Evolutionary conservation across 1,140 invertebrate species (phyloP).

Genomic region (Leptinotarsa texana): DNA sequence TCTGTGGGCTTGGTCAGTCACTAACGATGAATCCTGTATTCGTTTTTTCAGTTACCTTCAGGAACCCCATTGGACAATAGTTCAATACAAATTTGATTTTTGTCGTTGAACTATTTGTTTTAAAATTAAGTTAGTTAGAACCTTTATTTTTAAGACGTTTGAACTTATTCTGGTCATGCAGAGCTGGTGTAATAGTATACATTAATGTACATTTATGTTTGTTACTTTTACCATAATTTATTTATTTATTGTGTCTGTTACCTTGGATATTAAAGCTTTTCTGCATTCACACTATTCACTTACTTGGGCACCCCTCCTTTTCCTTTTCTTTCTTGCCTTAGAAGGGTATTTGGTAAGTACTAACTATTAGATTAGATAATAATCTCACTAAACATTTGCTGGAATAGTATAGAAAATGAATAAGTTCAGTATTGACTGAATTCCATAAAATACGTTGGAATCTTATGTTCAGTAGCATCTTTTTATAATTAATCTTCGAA

Average conservation of each 20-base stretch:
- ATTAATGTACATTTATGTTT: slow-evolving; percentile 30
- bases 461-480: too few relatives aligned
- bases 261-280: slow-evolving; percentile 49
- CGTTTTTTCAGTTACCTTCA: background rate
- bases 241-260: slow-evolving; percentile 51
- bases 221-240: slow-evolving; percentile 31
- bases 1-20: too few relatives aligned
- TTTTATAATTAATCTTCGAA: too few relatives aligned
- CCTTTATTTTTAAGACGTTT: slow-evolving; percentile 11
- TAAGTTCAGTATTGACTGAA: background rate
- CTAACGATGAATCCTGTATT: too few relatives aligned
- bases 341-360: slow-evolving; percentile 26
- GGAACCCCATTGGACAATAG: background rate
- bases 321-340: slow-evolving; percentile 21
- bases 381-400: background rate
- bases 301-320: slow-evolving; percentile 31
- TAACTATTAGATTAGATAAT: slow-evolving; percentile 13
- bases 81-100: too few relatives aligned
- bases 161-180: slow-evolving; percentile 30
- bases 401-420: background rate
- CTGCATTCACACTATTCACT: slow-evolving; percentile 38
- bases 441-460: background rate
- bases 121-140: slow-evolving; percentile 10
- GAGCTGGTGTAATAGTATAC: slow-evolving; percentile 24
- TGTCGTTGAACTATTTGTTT: background rate